Base-by-base conservation (phyloP, 2,113 vertebrate genomes). In the Neomonachus schauinslandi region DNA sequence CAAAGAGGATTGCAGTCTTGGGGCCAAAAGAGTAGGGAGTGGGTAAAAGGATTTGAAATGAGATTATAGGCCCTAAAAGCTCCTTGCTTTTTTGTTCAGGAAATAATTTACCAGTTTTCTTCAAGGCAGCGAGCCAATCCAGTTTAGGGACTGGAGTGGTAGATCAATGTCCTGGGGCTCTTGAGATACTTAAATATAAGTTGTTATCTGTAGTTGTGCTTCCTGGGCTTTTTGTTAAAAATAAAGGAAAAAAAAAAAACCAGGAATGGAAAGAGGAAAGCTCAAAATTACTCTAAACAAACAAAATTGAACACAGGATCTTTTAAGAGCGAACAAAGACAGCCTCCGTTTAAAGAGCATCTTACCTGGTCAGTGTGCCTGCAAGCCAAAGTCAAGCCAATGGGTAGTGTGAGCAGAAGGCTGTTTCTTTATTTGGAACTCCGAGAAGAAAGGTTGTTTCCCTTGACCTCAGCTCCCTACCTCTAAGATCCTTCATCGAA, bases 21-120 rank as follows among this genome's bases (percentile, higher is more conserved):
- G 98, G 98, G 98, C 98, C 99, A 98, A 94, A 98, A 96, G 98
- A 98, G 97, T 98, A 97, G 97, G 98, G 98, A 99, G 96, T 98
- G 97, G 95, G 98, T 98, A 98, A 99, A 99, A 98, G 99, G 99
- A 99, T 99, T 99, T 99, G 98, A 98, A 99, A 99, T 99, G 98
- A 99, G 99, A 99, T 99, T 99, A 99, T 98, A 89, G 98, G 97
- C 98, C 98, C 98, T 99, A 97, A 98, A 98, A 98, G 98, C 95
- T 95, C 98, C 98, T 98, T 98, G 98, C 98, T 98, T 99, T 77
- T 69, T 99, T 99, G 98, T 99, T 99, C 98, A 95, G 97, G 98
- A 98, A 99, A 97, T 98, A 99, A 98, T 98, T 98, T 97, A 98
- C 95, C 86, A 67, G 95, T 99, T 99, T 98, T 98, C 92, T 97